These are phyloP conservation scores for Cylindroiulus punctatus DNA, from an alignment of 2,888 invertebrate species.

Conservation along the genomic window DNA sequence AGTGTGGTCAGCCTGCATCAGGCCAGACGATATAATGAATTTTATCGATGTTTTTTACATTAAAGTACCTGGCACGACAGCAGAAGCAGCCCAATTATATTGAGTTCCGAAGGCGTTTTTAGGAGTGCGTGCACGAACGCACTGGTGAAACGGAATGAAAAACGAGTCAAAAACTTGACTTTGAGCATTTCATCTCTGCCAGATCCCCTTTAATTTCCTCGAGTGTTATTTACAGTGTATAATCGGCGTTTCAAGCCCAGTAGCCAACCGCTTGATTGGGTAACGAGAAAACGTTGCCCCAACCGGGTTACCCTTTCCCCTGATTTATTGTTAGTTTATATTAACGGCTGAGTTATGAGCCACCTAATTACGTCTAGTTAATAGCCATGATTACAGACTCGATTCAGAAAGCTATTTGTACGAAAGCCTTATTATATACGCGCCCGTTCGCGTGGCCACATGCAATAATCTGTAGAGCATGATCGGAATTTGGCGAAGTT, in stretches of 20 bases:
- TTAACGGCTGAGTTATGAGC: slow-evolving; percentile 45
- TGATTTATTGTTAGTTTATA: slow-evolving; percentile 45
- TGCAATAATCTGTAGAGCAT: too few relatives aligned
- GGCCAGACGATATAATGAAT: not conserved
- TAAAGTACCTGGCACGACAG: not conserved
- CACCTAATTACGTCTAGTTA: slow-evolving; percentile 40
- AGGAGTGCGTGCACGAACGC: not conserved
- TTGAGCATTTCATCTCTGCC: not conserved
- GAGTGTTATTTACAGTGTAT: slow-evolving; percentile 3
- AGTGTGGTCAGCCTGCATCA: not conserved
- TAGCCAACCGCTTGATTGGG: slow-evolving; percentile 35
- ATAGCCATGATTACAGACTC: slow-evolving; percentile 40
- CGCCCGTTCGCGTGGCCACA: not conserved
- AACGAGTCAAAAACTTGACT: not conserved
- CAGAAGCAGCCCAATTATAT: not conserved
- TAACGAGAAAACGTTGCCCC: slow-evolving; percentile 18
- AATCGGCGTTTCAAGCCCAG: slow-evolving; percentile 34
- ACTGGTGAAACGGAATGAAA: not conserved
- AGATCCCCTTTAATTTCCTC: slow-evolving; percentile 13
- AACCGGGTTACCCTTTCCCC: slow-evolving; percentile 15
- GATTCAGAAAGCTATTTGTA: slow-evolving; percentile 6
- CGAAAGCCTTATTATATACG: not conserved
- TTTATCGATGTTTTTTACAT: not conserved
- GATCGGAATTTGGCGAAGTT: not conserved
- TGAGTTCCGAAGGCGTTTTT: not conserved